Evolutionary conservation across 2,888 invertebrate species (phyloP), one percentile per base, ranked within the genome.

Genomic region (Venusia cambrica): DNA sequence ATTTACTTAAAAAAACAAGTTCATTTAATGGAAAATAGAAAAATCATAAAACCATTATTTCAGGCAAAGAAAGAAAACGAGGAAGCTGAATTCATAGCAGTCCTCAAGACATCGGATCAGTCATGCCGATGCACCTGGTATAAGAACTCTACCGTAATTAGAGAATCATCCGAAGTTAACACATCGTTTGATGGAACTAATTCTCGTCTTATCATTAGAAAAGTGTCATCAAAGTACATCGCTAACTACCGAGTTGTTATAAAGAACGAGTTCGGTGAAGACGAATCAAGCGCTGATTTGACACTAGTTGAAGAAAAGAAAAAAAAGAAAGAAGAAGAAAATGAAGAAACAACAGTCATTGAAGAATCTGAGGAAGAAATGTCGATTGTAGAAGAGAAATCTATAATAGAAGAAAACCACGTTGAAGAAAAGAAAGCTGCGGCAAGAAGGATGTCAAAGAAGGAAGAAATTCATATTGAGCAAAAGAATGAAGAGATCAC

Each of bases 261-360:
- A 31, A 92, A 91, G 62, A 99, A 98, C 72, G 96, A 97, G 70
- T 93, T 92, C 56, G 99, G 99, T 27, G 93, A 94, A 68, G 97
- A 96, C 55, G 94, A 96, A 64, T 94, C 95, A 1, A 91, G 92
- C 21, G 95, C 97, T 24, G 93, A 94, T 60, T 89, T 99, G 37
- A 94, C 93, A 9, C 92, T 99, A 5, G 91, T 88, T 1, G 87
- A 87, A 48, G 90, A 89, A 66, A 90, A 90, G 79, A 84, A 89
- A 71, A 89, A 89, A 70, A 90, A 91, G 52, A 78, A 89, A 31
- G 74, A 83, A 11, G 81, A 88, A 61, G 73, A 71, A 22, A 71
- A 73, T 36, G 85, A 88, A 62, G 78, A 80, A 57, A 81, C 62
- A 40, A 88, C 84, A 29, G 75, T 80, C 12, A 79, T 80, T 29